Conservation (phyloP, 2,888 invertebrate genomes). For the Epinotia nisella region DNA sequence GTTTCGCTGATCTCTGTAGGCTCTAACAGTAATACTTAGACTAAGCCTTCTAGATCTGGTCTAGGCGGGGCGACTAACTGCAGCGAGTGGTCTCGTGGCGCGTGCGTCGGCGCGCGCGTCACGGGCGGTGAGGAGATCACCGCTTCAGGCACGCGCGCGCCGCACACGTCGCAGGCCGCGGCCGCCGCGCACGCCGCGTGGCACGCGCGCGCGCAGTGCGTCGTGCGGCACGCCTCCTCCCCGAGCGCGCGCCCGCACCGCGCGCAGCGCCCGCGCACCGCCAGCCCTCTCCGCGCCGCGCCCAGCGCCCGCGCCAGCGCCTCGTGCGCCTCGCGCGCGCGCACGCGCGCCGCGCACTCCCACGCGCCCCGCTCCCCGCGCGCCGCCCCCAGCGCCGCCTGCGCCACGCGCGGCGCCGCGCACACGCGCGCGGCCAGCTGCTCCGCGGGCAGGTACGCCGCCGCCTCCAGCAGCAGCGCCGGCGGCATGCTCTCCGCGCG, state of each 20-base stretch:
- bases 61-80: constrained; percentile 72
- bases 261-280: constrained; percentile 68
- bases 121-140: constrained; percentile 53
- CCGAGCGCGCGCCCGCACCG: constrained; percentile 57
- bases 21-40: constrained; percentile 38
- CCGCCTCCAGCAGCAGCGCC: constrained; percentile 67
- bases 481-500: constrained; percentile 59
- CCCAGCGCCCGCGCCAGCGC: constrained; percentile 63
- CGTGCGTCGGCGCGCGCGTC: constrained; percentile 49
- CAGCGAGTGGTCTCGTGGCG: constrained; percentile 58
- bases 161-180: constrained; percentile 68
- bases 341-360: constrained; percentile 57
- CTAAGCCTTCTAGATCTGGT: constrained; percentile 75
- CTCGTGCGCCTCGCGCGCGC: constrained; percentile 61
- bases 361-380: constrained; percentile 40
- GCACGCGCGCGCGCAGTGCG: constrained; percentile 71
- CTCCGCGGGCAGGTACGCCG: constrained; percentile 65
- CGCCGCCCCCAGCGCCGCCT: constrained; percentile 51
- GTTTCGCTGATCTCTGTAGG: too few relatives aligned
- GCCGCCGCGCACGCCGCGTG: constrained; percentile 68
- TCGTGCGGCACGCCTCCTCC: constrained; percentile 57
- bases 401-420: constrained; percentile 58
- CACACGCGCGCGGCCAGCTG: constrained; percentile 61
- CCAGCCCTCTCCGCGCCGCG: constrained; percentile 63
- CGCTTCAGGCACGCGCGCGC: constrained; percentile 55